These are phyloP conservation scores for Molorchus minor DNA, from an alignment of 2,888 invertebrate genomes.

Conservation along the genomic window DNA sequence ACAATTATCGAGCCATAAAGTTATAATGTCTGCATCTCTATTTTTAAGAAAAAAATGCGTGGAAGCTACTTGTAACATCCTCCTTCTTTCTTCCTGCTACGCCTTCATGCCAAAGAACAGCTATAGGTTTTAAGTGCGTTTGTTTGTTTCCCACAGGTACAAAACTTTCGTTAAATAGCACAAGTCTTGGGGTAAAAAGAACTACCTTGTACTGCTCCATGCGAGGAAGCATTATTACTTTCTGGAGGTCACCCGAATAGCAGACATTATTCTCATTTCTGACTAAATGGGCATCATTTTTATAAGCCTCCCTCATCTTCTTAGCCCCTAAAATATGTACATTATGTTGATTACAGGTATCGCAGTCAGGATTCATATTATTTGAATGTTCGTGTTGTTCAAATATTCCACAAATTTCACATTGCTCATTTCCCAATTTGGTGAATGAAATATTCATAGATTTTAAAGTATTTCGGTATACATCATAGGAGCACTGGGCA, in stretches of 20 bases:
- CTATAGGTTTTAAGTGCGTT: constrained; percentile 14
- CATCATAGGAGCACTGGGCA: constrained; percentile 23
- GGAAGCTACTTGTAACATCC: constrained; percentile 35
- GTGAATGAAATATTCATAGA: constrained; percentile 35
- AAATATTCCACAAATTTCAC: neutral
- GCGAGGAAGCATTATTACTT: constrained; percentile 23
- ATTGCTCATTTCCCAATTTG: constrained; percentile 38
- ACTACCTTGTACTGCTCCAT: constrained; percentile 21
- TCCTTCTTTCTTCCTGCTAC: constrained; percentile 34
- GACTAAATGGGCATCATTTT: constrained; percentile 7
- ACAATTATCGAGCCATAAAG: constrained; percentile 34
- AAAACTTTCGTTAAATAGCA: constrained; percentile 25
- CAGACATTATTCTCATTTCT: constrained; percentile 27
- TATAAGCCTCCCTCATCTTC: constrained; percentile 9
- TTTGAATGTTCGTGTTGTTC: neutral
- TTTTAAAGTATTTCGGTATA: constrained; percentile 1
- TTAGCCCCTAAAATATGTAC: no score
- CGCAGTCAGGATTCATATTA: constrained; percentile 4
- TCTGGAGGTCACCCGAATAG: constrained; percentile 1
- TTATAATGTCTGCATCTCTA: constrained; percentile 5
- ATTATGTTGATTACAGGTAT: no score
- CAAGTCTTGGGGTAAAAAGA: constrained; percentile 19
- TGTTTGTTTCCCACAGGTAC: constrained; percentile 18
- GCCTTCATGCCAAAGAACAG: constrained; percentile 47
- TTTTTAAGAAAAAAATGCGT: constrained; percentile 30